Conservation (phyloP, 2,888 invertebrate genomes). For the Ethmia dodecea region DNA sequence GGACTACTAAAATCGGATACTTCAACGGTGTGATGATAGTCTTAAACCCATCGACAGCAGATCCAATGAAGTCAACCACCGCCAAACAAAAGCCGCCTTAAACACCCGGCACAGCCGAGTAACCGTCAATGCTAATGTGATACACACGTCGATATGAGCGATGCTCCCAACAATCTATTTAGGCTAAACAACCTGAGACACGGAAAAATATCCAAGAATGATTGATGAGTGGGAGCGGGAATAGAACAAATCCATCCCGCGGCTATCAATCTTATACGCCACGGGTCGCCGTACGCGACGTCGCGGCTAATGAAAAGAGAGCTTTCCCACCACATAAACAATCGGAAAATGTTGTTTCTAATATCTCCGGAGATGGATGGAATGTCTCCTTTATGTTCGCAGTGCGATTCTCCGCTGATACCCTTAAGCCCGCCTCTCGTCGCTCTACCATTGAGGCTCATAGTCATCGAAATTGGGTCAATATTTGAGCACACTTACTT, state of each 20-base stretch:
- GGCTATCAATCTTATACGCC: constrained; percentile 66
- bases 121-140: constrained; percentile 51
- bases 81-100: neutral
- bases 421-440: too few species aligned
- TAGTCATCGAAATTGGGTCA: too few species aligned
- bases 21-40: too few species aligned
- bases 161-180: constrained; percentile 67
- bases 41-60: too few species aligned
- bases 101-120: constrained; percentile 10
- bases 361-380: constrained; percentile 58
- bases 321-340: constrained; percentile 72
- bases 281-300: constrained; percentile 59
- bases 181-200: constrained; percentile 73
- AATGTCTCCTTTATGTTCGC: neutral
- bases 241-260: constrained; percentile 74
- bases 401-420: neutral
- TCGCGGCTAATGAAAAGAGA: constrained; percentile 72
- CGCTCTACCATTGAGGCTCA: too few species aligned
- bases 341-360: constrained; percentile 68
- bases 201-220: constrained; percentile 75
- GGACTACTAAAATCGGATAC: too few species aligned
- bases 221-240: constrained; percentile 72
- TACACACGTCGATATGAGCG: constrained; percentile 56
- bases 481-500: too few species aligned
- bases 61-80: neutral